phyloP scores from a whole-genome alignment of 2,888 invertebrate genomes.

The Tipula vernalis region DNA sequence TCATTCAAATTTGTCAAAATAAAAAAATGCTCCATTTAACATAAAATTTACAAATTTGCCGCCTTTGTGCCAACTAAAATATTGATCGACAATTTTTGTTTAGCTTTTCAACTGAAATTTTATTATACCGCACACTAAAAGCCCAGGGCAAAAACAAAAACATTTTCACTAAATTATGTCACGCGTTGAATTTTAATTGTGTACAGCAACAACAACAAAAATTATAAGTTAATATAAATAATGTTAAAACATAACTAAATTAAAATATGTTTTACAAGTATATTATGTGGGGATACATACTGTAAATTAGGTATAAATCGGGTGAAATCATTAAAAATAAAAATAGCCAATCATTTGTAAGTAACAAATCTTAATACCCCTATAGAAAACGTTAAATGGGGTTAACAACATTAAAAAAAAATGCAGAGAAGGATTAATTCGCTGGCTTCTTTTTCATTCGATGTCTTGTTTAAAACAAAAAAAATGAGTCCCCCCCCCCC shows the following conservation, averaged over 20 bases:
- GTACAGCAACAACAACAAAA: background rate
- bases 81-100: background rate
- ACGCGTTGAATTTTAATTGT: background rate
- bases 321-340: background rate
- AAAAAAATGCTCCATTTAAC: background rate
- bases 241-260: background rate
- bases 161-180: background rate
- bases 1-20: background rate
- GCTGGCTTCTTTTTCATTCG: no score
- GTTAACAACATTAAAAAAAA: background rate
- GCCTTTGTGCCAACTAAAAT: background rate
- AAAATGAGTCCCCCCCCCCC: background rate
- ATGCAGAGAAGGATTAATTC: no score
- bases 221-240: background rate
- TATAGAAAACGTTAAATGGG: background rate
- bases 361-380: background rate
- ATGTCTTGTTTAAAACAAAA: background rate
- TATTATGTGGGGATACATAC: background rate
- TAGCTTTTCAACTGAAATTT: background rate
- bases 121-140: background rate
- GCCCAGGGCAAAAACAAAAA: background rate
- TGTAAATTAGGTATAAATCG: background rate
- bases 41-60: background rate
- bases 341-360: background rate
- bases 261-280: background rate